Conservation (phyloP, 2,113 vertebrate species). For the Colinus virginianus region DNA sequence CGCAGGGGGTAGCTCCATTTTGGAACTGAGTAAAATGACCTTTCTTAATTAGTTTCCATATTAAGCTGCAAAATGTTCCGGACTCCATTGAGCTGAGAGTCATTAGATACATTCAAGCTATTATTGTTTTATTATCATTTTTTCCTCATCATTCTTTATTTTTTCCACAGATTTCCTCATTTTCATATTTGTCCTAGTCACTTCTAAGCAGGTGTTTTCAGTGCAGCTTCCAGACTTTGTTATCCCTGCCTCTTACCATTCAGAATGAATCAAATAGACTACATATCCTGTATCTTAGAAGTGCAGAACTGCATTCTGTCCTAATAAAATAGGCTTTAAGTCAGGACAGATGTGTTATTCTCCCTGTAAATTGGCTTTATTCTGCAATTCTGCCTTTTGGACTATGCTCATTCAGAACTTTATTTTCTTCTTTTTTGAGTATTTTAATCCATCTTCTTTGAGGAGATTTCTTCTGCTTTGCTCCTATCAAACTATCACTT, state of each 20-base stretch:
- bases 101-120: not conserved
- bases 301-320: not conserved
- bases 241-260: not conserved
- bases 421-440: not conserved
- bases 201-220: not conserved
- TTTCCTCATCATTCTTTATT: not conserved
- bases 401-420: not conserved
- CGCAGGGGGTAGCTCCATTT: not conserved
- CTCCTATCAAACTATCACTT: not conserved
- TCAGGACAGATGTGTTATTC: not conserved
- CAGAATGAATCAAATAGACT: not conserved
- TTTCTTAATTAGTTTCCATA: conserved; percentile 1
- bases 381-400: not conserved
- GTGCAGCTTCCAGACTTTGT: not conserved
- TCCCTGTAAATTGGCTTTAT: not conserved
- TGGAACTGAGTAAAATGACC: not conserved
- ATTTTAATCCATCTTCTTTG: not conserved
- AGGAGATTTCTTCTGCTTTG: not conserved
- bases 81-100: not conserved
- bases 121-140: not conserved
- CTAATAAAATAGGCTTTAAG: not conserved
- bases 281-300: not conserved
- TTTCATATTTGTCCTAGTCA: not conserved
- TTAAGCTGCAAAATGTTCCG: not conserved
- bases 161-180: not conserved